Conservation (phyloP, 2,113 vertebrate species). For the Trogon surrucura region DNA sequence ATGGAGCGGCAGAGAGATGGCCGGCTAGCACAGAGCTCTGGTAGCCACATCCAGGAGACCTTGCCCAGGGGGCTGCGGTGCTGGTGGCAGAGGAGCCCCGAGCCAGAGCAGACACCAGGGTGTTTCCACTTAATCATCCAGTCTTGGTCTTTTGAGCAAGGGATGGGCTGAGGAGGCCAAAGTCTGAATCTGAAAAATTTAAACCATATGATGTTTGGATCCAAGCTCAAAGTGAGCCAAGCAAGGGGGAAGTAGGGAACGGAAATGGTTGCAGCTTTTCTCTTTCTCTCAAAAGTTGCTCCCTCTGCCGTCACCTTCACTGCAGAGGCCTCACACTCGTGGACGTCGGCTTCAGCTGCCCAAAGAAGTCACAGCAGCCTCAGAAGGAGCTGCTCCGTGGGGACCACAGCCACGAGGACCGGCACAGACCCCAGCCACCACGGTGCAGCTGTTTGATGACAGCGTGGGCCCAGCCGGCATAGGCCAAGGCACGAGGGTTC, state of each 20-base stretch:
- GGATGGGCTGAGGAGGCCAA: not conserved
- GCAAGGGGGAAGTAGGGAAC: not conserved
- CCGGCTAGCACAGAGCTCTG: not conserved
- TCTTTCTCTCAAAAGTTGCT: not conserved
- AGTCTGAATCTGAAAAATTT: not conserved
- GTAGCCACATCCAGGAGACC: not conserved
- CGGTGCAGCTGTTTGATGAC: accelerated
- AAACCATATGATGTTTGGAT: not conserved
- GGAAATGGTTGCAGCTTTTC: not conserved
- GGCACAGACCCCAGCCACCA: accelerated
- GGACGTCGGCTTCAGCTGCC: not conserved
- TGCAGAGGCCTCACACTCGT: not conserved
- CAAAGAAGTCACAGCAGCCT: not conserved
- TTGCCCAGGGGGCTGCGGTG: not conserved
- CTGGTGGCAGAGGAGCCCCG: not conserved
- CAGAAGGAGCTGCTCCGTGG: accelerated
- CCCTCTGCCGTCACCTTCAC: not conserved
- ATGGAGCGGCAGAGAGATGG: not conserved
- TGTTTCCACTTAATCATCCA: slow-evolving; percentile 9
- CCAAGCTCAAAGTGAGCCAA: not conserved
- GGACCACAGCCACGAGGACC: not conserved
- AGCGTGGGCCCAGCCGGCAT: not conserved
- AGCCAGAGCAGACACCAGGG: not conserved
- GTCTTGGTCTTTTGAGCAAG: not conserved
- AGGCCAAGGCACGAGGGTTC: accelerated